Percentiles rank a stretch among this genome's conserved stretches.
Evolutionary conservation across 1,140 invertebrate species (phyloP).

Genomic region (Drosophila repletoides): DNA sequence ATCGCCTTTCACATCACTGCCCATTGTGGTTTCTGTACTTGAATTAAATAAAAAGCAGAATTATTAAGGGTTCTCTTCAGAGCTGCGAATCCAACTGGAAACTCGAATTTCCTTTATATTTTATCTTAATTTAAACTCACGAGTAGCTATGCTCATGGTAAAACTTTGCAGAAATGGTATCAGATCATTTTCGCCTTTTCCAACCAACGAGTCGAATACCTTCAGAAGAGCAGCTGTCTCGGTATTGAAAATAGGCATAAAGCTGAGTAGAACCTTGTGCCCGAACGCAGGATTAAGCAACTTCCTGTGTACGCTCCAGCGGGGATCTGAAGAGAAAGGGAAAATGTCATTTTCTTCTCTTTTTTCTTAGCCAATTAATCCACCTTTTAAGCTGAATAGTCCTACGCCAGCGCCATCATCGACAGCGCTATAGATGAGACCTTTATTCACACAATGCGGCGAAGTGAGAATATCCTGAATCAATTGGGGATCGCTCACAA

Average conservation of each 20-base stretch:
- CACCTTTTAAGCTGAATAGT: conserved; percentile 62
- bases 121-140: conserved; percentile 35
- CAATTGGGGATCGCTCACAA: conserved; percentile 62
- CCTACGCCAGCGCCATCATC: conserved; percentile 68
- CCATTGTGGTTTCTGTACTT: conserved; percentile 73
- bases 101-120: not conserved
- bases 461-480: conserved; percentile 74
- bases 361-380: not conserved
- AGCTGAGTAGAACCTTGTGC: conserved; percentile 69
- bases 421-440: conserved; percentile 65
- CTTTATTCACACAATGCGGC: conserved; percentile 70
- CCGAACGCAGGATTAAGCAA: conserved; percentile 71
- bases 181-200: conserved; percentile 46
- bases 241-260: conserved; percentile 65
- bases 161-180: conserved; percentile 56
- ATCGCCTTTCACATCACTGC: conserved; percentile 49
- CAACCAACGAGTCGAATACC: conserved; percentile 25
- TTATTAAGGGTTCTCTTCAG: not conserved
- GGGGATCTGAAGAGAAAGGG: conserved; percentile 50
- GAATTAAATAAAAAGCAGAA: not conserved
- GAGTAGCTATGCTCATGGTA: conserved; percentile 63
- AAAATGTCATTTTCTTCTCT: not conserved
- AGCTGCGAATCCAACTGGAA: no score
- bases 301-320: conserved; percentile 67
- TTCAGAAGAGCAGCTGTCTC: conserved; percentile 49